Evolutionary conservation across 2,888 invertebrate species (phyloP).

Genomic region (Hermodice carunculata): DNA sequence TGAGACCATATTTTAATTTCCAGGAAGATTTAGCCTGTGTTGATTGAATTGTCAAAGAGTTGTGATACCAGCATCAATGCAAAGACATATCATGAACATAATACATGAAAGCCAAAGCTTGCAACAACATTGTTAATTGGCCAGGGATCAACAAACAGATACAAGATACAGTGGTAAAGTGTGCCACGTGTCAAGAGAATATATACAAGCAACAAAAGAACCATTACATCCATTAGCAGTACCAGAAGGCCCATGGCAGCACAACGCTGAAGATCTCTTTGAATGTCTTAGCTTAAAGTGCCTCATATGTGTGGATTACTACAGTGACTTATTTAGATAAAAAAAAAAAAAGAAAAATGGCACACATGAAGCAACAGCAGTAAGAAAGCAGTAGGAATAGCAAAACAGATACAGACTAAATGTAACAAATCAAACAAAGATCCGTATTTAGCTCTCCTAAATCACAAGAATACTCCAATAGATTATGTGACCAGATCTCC

Average conservation of each 20-base stretch:
- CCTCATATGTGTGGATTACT: constrained; percentile 23
- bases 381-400: constrained; percentile 29
- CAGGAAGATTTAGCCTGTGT: neutral
- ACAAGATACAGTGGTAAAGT: too few relatives aligned
- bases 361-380: neutral
- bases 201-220: constrained; percentile 1
- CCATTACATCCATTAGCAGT: constrained; percentile 7
- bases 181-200: neutral
- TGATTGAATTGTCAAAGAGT: constrained; percentile 15
- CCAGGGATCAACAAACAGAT: too few relatives aligned
- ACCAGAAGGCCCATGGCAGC: constrained; percentile 21
- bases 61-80: constrained; percentile 12
- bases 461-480: constrained; percentile 24
- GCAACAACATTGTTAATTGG: constrained; percentile 19
- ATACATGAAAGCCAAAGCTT: constrained; percentile 20
- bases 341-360: constrained; percentile 6
- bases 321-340: constrained; percentile 29
- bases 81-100: constrained; percentile 2
- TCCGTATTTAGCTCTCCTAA: constrained; percentile 23
- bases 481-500: constrained; percentile 24
- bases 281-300: constrained; percentile 17
- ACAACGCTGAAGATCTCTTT: constrained; percentile 24
- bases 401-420: constrained; percentile 19
- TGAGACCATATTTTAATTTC: constrained; percentile 10
- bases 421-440: constrained; percentile 3